Evolutionary conservation across 1,140 invertebrate genomes (phyloP).

Genomic region (Bombus sylvicola): DNA sequence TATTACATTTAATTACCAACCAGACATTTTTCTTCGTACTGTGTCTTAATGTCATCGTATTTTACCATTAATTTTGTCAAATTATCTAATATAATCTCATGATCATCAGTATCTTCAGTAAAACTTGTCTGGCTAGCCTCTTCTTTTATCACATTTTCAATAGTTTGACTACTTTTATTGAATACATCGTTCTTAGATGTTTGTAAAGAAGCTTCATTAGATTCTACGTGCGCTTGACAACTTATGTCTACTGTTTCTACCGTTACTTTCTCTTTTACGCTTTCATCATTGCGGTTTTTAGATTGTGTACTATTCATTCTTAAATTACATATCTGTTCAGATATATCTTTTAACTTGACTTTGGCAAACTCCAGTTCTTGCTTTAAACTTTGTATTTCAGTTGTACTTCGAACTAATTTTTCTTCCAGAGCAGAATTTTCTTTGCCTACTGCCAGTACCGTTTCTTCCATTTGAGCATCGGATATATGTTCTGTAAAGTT

Average conservation of each 20-base stretch:
- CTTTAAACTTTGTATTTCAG: slow-evolving; percentile 62
- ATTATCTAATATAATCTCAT: slow-evolving; percentile 6
- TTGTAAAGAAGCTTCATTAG: not conserved
- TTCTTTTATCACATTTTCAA: slow-evolving; percentile 37
- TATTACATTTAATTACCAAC: slow-evolving; percentile 1
- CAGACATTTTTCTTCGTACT: slow-evolving; percentile 34
- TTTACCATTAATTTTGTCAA: slow-evolving; percentile 10
- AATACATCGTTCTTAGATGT: not conserved
- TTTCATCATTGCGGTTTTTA: not conserved
- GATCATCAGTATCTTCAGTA: not conserved
- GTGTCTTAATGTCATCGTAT: slow-evolving; percentile 35
- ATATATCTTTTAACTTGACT: slow-evolving; percentile 47
- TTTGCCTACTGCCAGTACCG: slow-evolving; percentile 6
- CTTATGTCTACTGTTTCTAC: slow-evolving; percentile 17
- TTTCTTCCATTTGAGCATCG: slow-evolving; percentile 21
- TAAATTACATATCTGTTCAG: slow-evolving; percentile 47
- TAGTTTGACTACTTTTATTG: slow-evolving; percentile 28
- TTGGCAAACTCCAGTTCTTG: slow-evolving; percentile 57
- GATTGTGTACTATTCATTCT: not conserved
- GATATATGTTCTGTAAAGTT: slow-evolving; percentile 14
- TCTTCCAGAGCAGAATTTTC: slow-evolving; percentile 54
- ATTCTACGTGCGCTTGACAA: slow-evolving; percentile 20
- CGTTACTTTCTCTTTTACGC: not conserved
- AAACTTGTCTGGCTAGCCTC: slow-evolving; percentile 46
- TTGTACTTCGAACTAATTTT: slow-evolving; percentile 54